Evolutionary conservation across 1,140 invertebrate genomes (phyloP).

Genomic region (Condylostylus longicornis): DNA sequence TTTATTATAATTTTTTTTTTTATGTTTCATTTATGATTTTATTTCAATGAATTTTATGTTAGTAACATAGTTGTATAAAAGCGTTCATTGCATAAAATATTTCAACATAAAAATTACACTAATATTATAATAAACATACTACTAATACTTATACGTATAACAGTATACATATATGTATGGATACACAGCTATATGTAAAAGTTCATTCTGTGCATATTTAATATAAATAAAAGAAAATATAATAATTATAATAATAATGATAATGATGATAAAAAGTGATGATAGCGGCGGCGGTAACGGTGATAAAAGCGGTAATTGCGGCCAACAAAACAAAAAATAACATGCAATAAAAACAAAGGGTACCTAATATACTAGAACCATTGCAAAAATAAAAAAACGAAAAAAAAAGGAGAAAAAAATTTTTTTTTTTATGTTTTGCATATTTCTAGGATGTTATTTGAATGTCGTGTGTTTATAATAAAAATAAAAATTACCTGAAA

Average conservation of each 20-base stretch:
- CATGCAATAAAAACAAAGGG: not conserved
- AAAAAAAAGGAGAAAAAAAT: not conserved
- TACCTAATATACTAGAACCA: not conserved
- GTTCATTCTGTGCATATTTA: no score
- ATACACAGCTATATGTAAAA: not conserved
- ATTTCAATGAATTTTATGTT: no score
- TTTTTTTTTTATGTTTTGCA: slow-evolving; percentile 1
- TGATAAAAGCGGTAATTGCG: not conserved
- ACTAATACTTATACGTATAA: not conserved
- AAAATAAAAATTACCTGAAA: no score
- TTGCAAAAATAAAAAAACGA: not conserved
- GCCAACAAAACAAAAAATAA: not conserved
- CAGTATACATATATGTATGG: not conserved
- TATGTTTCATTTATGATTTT: no score
- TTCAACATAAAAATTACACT: no score
- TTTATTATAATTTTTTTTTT: no score
- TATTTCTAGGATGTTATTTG: slow-evolving; percentile 20
- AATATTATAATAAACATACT: no score
- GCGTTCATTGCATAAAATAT: no score
- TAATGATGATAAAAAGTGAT: not conserved
- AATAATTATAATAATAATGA: no score
- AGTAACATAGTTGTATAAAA: no score
- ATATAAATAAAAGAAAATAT: no score
- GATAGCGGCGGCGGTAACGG: slow-evolving; percentile 1
- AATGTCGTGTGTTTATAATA: slow-evolving; percentile 12